Conservation (phyloP, 2,113 vertebrate genomes). For the Ailuropoda melanoleuca region DNA sequence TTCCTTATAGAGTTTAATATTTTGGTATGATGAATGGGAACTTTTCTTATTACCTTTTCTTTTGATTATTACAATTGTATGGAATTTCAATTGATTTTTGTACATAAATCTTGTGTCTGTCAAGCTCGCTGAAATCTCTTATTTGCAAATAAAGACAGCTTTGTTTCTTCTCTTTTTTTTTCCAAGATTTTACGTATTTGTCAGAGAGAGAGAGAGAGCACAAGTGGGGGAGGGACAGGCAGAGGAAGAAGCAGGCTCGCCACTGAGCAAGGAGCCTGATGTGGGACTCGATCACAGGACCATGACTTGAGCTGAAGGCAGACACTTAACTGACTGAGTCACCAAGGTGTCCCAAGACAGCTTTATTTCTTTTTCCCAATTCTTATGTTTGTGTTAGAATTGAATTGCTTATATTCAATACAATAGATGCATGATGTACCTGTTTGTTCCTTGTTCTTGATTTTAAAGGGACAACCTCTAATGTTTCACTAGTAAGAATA, state of each 20-base stretch:
- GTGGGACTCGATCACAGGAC: too few relatives aligned
- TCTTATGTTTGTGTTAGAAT: neutral
- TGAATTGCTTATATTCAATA: neutral
- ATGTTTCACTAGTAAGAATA: neutral
- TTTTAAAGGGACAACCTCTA: neutral
- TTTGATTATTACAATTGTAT: neutral
- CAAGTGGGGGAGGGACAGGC: too few relatives aligned
- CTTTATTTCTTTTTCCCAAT: neutral
- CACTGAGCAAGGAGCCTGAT: too few relatives aligned
- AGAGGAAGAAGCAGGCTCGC: too few relatives aligned
- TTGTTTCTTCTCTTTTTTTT: neutral
- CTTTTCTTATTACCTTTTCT: constrained; percentile 18
- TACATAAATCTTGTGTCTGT: constrained; percentile 4
- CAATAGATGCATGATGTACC: neutral
- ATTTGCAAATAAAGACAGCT: neutral
- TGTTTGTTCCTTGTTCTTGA: constrained; percentile 29
- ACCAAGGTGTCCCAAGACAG: neutral
- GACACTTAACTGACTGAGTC: neutral
- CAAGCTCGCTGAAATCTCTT: constrained; percentile 4
- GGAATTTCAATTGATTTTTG: constrained; percentile 37
- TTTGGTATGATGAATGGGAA: constrained; percentile 7
- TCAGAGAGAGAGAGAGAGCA: too few relatives aligned
- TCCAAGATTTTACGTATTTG: neutral
- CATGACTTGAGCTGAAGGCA: neutral
- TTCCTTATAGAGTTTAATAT: neutral